A percentile compares a stretch with the other conserved stretches of the same genome.
Conservation (phyloP, 2,113 vertebrate species). For the Aix galericulata region DNA sequence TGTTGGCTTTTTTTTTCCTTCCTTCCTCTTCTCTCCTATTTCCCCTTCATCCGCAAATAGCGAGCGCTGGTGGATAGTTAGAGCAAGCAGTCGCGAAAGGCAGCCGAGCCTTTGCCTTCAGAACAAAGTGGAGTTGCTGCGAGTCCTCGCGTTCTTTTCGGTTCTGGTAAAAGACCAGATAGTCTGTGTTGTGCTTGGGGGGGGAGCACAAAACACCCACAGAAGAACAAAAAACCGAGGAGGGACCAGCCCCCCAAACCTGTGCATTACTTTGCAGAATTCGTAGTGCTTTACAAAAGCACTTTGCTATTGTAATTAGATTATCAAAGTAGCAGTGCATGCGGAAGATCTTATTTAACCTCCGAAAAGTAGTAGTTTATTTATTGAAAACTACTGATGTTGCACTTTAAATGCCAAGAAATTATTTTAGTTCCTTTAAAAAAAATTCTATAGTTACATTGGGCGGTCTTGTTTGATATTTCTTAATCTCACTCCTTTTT, state of each 20-base stretch:
- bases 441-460: slow-evolving; percentile 79
- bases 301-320: slow-evolving; percentile 74
- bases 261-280: not conserved
- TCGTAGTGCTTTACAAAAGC: slow-evolving; percentile 30
- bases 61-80: slow-evolving; percentile 82
- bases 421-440: slow-evolving; percentile 79
- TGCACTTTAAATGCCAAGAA: slow-evolving; percentile 83
- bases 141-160: not conserved
- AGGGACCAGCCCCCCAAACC: not conserved
- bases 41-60: slow-evolving; percentile 79
- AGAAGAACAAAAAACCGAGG: not conserved
- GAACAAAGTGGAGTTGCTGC: slow-evolving; percentile 69
- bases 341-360: slow-evolving; percentile 78
- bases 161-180: not conserved
- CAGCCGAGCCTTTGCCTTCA: slow-evolving; percentile 79
- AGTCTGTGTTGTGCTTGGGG: not conserved
- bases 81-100: slow-evolving; percentile 80
- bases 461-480: slow-evolving; percentile 90
- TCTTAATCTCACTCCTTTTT: slow-evolving; percentile 91
- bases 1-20: slow-evolving; percentile 13
- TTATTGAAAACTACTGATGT: slow-evolving; percentile 81
- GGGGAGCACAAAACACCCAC: not conserved
- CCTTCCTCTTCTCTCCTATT: slow-evolving; percentile 60
- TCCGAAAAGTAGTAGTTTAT: slow-evolving; percentile 78
- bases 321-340: slow-evolving; percentile 72